A percentile compares a stretch with the other conserved stretches of the same genome.
Evolutionary conservation across 2,113 vertebrate genomes (phyloP).

Genomic region (Synodontis membranacea): DNA sequence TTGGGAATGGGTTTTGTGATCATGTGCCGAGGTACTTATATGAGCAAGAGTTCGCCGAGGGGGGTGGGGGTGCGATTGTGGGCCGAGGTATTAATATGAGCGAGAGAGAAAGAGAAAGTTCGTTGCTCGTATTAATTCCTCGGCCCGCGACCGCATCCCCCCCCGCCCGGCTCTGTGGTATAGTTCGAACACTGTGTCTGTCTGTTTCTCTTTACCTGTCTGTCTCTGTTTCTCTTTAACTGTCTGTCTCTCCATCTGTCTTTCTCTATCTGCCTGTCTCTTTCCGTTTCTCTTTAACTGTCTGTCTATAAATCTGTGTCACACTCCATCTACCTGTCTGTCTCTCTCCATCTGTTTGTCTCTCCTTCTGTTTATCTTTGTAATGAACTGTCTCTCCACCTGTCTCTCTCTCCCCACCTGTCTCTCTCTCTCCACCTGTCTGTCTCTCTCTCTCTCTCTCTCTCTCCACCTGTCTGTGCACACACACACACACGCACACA

Average conservation of each 20-base stretch:
- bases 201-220: too few species aligned
- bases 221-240: neutral
- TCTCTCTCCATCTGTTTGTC: neutral
- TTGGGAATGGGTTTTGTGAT: too few species aligned
- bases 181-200: too few species aligned
- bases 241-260: neutral
- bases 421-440: neutral
- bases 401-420: neutral
- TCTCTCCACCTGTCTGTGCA: neutral
- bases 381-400: neutral
- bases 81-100: too few species aligned
- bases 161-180: too few species aligned
- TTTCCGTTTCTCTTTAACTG: neutral
- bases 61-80: too few species aligned
- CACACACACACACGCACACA: neutral
- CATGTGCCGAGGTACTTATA: too few species aligned
- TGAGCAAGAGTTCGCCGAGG: too few species aligned
- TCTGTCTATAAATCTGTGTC: too few species aligned
- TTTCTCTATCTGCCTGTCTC: neutral
- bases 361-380: neutral
- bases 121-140: too few species aligned
- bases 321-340: neutral
- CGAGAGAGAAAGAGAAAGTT: too few species aligned
- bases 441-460: neutral
- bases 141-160: too few species aligned